Evolutionary conservation across 2,113 vertebrate genomes (phyloP).

Genomic region (Ovis canadensis): DNA sequence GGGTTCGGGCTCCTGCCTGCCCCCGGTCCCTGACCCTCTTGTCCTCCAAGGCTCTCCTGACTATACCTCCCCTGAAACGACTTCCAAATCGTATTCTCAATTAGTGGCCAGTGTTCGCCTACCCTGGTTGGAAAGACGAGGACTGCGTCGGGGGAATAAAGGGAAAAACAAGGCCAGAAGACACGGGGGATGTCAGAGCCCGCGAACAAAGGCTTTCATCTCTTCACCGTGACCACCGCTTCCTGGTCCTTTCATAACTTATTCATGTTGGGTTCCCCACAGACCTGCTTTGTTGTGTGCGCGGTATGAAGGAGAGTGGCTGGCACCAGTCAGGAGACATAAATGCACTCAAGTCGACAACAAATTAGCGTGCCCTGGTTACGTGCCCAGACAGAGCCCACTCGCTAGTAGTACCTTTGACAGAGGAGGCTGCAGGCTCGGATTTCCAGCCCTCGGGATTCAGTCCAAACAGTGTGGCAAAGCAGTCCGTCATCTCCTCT

Average conservation of each 20-base stretch:
- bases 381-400: background rate
- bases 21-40: background rate
- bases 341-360: background rate
- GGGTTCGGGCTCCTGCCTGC: accelerated
- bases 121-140: background rate
- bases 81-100: accelerated
- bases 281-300: background rate
- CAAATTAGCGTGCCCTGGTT: accelerated
- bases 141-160: background rate
- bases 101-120: background rate
- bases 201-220: accelerated
- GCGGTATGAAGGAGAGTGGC: background rate
- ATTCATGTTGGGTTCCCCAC: background rate
- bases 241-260: background rate
- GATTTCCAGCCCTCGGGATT: slow-evolving; percentile 71
- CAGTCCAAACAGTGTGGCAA: slow-evolving; percentile 82
- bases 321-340: background rate
- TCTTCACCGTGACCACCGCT: accelerated
- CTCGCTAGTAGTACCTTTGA: slow-evolving; percentile 71
- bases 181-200: accelerated
- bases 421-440: slow-evolving; percentile 39
- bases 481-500: slow-evolving; percentile 86
- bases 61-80: background rate
- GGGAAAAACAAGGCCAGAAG: background rate
- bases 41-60: background rate